phyloP scores from a whole-genome alignment of 2,113 vertebrate species.

The Laticauda colubrina region DNA sequence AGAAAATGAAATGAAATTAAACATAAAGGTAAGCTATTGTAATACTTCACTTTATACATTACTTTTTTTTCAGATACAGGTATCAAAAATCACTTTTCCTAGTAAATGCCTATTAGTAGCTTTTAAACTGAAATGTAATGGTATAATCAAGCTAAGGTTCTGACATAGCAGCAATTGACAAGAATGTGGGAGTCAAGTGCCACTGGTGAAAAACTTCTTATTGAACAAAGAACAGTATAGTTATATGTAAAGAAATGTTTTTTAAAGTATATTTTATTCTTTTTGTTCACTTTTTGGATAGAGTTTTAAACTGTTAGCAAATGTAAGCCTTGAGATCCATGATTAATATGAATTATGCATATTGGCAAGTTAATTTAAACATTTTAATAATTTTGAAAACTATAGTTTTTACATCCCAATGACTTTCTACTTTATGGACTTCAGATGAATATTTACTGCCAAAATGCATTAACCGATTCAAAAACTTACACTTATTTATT shows the following conservation, averaged over 20 bases:
- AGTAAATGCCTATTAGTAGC: slow-evolving; percentile 51
- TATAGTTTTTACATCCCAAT: slow-evolving; percentile 40
- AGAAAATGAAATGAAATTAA: slow-evolving; percentile 73
- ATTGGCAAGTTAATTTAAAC: slow-evolving; percentile 62
- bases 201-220: slow-evolving; percentile 22
- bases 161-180: slow-evolving; percentile 36
- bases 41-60: slow-evolving; percentile 37
- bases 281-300: slow-evolving; percentile 34
- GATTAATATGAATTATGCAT: slow-evolving; percentile 66
- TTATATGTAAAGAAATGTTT: slow-evolving; percentile 29
- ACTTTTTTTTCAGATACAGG: slow-evolving; percentile 46
- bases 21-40: slow-evolving; percentile 80
- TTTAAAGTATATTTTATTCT: not conserved
- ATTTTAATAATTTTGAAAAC: slow-evolving; percentile 54
- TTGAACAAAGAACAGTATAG: not conserved
- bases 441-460: slow-evolving; percentile 48
- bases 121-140: slow-evolving; percentile 55
- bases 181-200: slow-evolving; percentile 53
- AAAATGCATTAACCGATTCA: slow-evolving; percentile 28
- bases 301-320: slow-evolving; percentile 55
- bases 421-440: slow-evolving; percentile 48
- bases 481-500: slow-evolving; percentile 48
- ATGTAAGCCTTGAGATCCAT: slow-evolving; percentile 51
- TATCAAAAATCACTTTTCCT: slow-evolving; percentile 34
- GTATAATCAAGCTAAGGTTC: slow-evolving; percentile 44